Evolutionary conservation across 2,113 vertebrate genomes (phyloP), one percentile per base, ranked within the genome.

Genomic region (Amphilophus citrinellus): DNA sequence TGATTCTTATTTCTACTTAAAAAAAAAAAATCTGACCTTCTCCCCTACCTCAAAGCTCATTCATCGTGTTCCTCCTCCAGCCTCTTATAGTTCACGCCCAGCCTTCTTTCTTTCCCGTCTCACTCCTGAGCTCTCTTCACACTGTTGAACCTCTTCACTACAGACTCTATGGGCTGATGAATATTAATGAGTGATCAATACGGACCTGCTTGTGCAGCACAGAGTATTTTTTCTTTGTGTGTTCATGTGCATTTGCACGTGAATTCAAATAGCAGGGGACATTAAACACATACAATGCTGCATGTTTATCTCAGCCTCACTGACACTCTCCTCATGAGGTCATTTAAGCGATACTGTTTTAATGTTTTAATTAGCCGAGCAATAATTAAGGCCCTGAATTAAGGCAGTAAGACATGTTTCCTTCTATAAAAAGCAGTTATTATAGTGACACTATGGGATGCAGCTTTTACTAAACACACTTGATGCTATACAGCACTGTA

Each of bases 331-430:
- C 81, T 86, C 58, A 50, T 77, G 71, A 87, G 87, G 88, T 88
- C 87, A 89, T 91, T 91, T 82, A 80, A 87, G 62, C 75, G 53
- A 91, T 87, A 56, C 77, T 58, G 73, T 83, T 92, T 75, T 80
- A 77, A 39, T 86, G 89, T 92, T 95, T 94, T 92, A 93, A 94
- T 95, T 94, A 93, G 87, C 87, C 8, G 58, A 77, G 78, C 89
- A 86, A 77, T 94, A 94, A 94, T 92, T 24, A 79, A 81, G 59
- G 79, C 79, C 84, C 92, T 94, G 94, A 94, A 92, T 91, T 83
- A 76, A 78, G 65, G 84, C 86, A 95, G 95, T 95, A 95, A 95
- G 91, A 76, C 82, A 10, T 24, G 47, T 73, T 68, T 92, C 61
- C 11, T 30, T 47, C 76, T 80, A n/a, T 56, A 79, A 87, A 86